A percentile compares a stretch with the other conserved stretches of the same genome.
phyloP scores from a whole-genome alignment of 2,888 invertebrate species.

The Ornithoptera priamus region DNA sequence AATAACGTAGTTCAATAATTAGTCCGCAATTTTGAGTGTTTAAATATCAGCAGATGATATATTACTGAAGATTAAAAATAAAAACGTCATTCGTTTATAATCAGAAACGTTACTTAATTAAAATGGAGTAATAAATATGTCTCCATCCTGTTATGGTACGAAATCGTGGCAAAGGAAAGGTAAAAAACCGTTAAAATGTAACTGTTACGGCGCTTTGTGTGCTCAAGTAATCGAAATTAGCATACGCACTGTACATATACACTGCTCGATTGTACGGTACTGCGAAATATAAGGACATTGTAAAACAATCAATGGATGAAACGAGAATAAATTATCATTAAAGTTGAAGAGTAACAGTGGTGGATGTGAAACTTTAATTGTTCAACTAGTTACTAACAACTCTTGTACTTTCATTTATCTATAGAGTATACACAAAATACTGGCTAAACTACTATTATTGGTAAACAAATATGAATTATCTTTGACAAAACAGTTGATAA shows the following conservation, averaged over 20 bases:
- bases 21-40: too few species aligned
- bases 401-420: background rate
- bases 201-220: constrained; percentile 43
- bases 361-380: background rate
- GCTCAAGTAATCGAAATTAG: constrained; percentile 50
- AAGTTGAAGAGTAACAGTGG: background rate
- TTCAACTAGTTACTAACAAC: background rate
- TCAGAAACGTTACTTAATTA: background rate
- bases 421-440: background rate
- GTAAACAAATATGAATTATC: too few species aligned
- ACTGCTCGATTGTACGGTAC: constrained; percentile 46
- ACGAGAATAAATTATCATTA: constrained; percentile 54
- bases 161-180: constrained; percentile 4
- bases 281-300: constrained; percentile 43
- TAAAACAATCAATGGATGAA: constrained; percentile 59
- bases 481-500: too few species aligned
- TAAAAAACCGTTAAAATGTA: constrained; percentile 38
- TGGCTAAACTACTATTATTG: too few species aligned
- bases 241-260: constrained; percentile 45
- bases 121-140: background rate
- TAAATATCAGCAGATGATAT: too few species aligned
- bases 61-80: too few species aligned
- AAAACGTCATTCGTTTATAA: too few species aligned
- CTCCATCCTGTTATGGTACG: constrained; percentile 13
- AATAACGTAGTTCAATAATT: too few species aligned